These are phyloP conservation scores for Pyrocoelia pectoralis DNA, from an alignment of 2,888 invertebrate genomes.

Conservation along the genomic window DNA sequence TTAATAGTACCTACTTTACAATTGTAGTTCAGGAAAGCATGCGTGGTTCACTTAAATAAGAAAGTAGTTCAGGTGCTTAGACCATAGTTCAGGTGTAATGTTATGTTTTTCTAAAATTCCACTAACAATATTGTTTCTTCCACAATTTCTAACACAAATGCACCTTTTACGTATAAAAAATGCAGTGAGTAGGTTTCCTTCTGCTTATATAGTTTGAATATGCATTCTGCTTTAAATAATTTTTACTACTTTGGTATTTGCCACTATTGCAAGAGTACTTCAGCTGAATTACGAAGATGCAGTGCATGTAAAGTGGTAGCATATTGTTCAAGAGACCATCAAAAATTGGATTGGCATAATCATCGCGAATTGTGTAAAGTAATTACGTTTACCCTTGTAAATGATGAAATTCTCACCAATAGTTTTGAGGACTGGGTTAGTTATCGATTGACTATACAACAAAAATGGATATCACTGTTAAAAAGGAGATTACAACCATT, in stretches of 20 bases:
- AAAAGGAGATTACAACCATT: conserved; percentile 40
- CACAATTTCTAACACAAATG: too few relatives aligned
- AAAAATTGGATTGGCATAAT: conserved; percentile 38
- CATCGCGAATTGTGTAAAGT: conserved; percentile 39
- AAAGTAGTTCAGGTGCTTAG: too few relatives aligned
- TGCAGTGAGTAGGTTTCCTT: background rate
- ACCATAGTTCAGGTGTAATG: too few relatives aligned
- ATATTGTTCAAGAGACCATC: conserved; percentile 43
- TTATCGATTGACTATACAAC: conserved; percentile 32
- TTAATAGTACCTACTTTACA: too few relatives aligned
- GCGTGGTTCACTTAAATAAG: too few relatives aligned
- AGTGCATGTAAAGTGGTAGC: conserved; percentile 35
- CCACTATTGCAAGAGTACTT: conserved; percentile 44
- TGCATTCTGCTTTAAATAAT: background rate
- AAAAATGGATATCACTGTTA: conserved; percentile 40
- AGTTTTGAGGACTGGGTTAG: conserved; percentile 37
- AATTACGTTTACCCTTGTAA: conserved; percentile 17
- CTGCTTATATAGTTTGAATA: too few relatives aligned
- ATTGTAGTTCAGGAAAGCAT: too few relatives aligned
- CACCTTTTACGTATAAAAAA: too few relatives aligned
- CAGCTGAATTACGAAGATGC: conserved; percentile 39
- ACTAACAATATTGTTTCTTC: too few relatives aligned
- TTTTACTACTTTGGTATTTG: conserved; percentile 43
- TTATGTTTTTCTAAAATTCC: too few relatives aligned
- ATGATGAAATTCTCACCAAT: background rate